These are phyloP conservation scores for Pangasius krempfi DNA, from an alignment of 2,797 vertebrate species.

Conservation along the genomic window DNA sequence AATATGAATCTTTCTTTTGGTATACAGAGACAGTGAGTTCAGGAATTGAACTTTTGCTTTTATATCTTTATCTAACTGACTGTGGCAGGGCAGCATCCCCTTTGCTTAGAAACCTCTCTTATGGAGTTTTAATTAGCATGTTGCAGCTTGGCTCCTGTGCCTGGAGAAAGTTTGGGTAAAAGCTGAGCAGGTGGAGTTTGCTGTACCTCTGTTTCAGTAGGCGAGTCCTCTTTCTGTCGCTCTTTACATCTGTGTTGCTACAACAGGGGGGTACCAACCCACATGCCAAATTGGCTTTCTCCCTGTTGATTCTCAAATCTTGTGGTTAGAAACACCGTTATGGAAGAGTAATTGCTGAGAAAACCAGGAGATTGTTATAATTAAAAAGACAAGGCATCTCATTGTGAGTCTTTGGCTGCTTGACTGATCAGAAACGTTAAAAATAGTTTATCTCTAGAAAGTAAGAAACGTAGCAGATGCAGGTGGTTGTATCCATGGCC, in stretches of 20 bases:
- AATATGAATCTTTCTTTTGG: background rate
- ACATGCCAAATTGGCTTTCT: constrained; percentile 51
- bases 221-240: constrained; percentile 16
- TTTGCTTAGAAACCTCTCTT: constrained; percentile 34
- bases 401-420: constrained; percentile 26
- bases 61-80: constrained; percentile 16
- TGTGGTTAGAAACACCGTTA: constrained; percentile 32
- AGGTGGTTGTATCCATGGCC: background rate
- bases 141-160: constrained; percentile 31
- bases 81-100: background rate
- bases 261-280: constrained; percentile 28
- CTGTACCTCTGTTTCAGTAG: constrained; percentile 39
- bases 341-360: constrained; percentile 55
- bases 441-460: constrained; percentile 45
- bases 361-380: constrained; percentile 68
- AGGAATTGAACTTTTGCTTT: background rate
- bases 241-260: constrained; percentile 41
- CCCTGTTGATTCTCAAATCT: constrained; percentile 49
- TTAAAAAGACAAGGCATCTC: constrained; percentile 68
- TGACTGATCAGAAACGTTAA: constrained; percentile 55
- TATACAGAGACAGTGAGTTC: constrained; percentile 24
- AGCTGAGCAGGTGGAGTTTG: constrained; percentile 49
- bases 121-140: constrained; percentile 52
- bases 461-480: background rate
- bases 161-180: constrained; percentile 44